Evolutionary conservation across 2,888 invertebrate species (phyloP), one percentile per base, ranked within the genome.

Genomic region (Galerucella pusilla): DNA sequence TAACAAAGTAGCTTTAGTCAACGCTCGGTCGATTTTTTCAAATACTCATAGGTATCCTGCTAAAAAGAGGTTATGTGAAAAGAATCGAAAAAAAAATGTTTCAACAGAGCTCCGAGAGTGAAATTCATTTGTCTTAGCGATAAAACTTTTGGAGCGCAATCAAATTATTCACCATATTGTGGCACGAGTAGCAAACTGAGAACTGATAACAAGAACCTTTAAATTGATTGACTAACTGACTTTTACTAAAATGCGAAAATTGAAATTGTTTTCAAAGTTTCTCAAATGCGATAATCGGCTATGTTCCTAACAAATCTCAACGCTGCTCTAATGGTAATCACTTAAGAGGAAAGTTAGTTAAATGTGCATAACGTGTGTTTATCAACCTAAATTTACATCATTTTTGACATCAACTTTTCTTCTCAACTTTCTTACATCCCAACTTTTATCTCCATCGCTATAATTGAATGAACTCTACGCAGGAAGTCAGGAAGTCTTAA

Each of bases 131-230:
- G 83, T 83, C 84, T 80, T 80, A 79, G 77, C 84, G 83, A 85
- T 85, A 85, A 86, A 86, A 86, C 84, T 86, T 42, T 86, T 85
- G 82, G 81, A 83, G 82, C 84, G 82, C 84, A 84, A 86, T 86
- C 85, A 84, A 86, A 86, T 86, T 86, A 86, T 85, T 86, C 85
- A 84, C 85, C 84, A 84, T 85, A 85, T 85, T 84, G 84, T 84
- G 84, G 84, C 83, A 80, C 81, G 83, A 80, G 80, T 83, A 83
- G 82, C 83, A 81, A 84, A 85, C 84, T 81, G 83, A 84, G 84
- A 84, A 84, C 84, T 85, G 84, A 85, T 85, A 86, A 85, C 83
- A 83, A 83, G 81, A 80, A 82, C 83, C 82, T 82, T 80, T 82
- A 80, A 85, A 86, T 86, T 85, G 86, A 86, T 86, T 86, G 85